Percentiles rank a stretch among this genome's conserved stretches.
These are phyloP conservation scores for Apotomis capreana DNA, from an alignment of 2,888 invertebrate genomes.

Conservation along the genomic window DNA sequence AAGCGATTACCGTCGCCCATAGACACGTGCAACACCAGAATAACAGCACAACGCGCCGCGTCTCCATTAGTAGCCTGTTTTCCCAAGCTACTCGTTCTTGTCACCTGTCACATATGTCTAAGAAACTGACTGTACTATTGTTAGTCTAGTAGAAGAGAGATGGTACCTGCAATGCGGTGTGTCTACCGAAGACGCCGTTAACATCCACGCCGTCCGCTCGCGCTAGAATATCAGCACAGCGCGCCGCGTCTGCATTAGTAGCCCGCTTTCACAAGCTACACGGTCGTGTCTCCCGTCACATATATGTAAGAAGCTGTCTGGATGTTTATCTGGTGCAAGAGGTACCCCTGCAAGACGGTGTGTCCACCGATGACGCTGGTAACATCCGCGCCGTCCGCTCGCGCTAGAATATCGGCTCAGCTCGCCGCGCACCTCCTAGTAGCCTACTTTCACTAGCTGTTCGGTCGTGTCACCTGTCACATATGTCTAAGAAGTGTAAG, in stretches of 20 bases:
- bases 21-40: too few species aligned
- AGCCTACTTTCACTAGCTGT: conserved; percentile 96
- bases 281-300: conserved; percentile 96
- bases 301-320: conserved; percentile 69
- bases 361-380: conserved; percentile 85
- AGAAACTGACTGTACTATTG: too few species aligned
- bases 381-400: conserved; percentile 65
- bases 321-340: background rate
- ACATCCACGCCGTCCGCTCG: conserved; percentile 67
- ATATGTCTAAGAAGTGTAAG: background rate
- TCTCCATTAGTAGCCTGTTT: conserved; percentile 98
- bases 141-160: background rate
- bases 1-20: too few species aligned
- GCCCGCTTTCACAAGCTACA: conserved; percentile 97
- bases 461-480: conserved; percentile 90
- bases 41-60: conserved; percentile 90
- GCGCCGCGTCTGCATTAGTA: conserved; percentile 96
- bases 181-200: conserved; percentile 85
- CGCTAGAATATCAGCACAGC: conserved; percentile 90
- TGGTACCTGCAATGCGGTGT: conserved; percentile 55
- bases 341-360: conserved; percentile 90
- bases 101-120: conserved; percentile 70
- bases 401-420: conserved; percentile 89
- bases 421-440: conserved; percentile 96
- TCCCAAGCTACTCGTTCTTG: conserved; percentile 97